Base-by-base conservation (phyloP, 2,888 invertebrate species). In the Drosophila parthenogenetica region DNA sequence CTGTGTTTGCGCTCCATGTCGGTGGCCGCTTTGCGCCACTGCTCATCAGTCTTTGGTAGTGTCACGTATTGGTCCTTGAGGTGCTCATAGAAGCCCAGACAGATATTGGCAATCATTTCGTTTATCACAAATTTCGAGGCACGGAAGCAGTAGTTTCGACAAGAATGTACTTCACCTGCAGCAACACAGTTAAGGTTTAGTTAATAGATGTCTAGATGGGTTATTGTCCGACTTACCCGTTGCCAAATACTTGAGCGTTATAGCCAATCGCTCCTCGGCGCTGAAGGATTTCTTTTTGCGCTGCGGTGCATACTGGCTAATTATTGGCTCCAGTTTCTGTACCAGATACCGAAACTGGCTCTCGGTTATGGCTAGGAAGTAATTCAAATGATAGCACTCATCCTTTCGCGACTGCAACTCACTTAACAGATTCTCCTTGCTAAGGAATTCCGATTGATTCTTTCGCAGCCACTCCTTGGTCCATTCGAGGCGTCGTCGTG, bases 61-160 rank as follows among this genome's bases (percentile, higher is more conserved):
- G 87, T 85, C 76, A 91, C 84, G 79, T 89, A 91, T 86, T 89
- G 89, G 83, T 91, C 90, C 79, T 91, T 91, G 65, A 91, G 84
- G 77, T 90, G 87, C 82, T 91, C 91, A 58, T 91, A 91, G 75
- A 91, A 91, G 86, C 90, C 90, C 81, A 90, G 80, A 79, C 91
- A 91, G 74, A 91, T 91, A 79, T 91, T 90, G 73, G 90, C 91
- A 79, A 91, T 91, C 91, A 91, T 91, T 82, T 90, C 90, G 71
- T 91, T 88, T 89, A 91, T 91, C 87, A 91, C 91, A 88, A 91
- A 90, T 89, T 91, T 91, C 68, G 91, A 91, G 87, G 91, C 91
- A 81, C 90, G 90, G 86, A 91, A 91, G 86, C 91, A 91, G 77
- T 91, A 91, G 81, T 91, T 91, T 77, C 91, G 91, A 82, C 91